These are phyloP conservation scores for Dasyprocta punctata DNA, from an alignment of 2,113 vertebrate species.

Conservation along the genomic window DNA sequence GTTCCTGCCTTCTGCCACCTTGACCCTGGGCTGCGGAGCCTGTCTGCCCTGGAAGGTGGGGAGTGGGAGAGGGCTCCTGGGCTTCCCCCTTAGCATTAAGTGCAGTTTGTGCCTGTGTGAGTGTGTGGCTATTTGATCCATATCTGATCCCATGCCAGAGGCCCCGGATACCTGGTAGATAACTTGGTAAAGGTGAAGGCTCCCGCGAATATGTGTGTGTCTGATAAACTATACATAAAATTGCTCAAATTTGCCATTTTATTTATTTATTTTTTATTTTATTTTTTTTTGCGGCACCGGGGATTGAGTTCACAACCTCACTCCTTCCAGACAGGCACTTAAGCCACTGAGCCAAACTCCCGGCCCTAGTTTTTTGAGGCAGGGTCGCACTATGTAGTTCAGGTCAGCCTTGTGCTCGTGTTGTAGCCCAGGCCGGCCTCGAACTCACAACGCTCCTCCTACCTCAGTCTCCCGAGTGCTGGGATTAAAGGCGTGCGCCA, in stretches of 20 bases:
- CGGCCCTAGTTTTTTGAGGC: too few relatives aligned
- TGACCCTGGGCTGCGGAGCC: not conserved
- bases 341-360: too few relatives aligned
- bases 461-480: too few relatives aligned
- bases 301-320: too few relatives aligned
- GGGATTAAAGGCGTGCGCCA: too few relatives aligned
- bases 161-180: not conserved
- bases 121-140: not conserved
- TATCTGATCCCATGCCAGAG: not conserved
- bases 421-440: too few relatives aligned
- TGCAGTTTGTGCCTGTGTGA: not conserved
- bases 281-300: too few relatives aligned
- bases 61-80: not conserved
- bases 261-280: too few relatives aligned
- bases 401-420: too few relatives aligned
- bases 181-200: not conserved
- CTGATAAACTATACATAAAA: not conserved
- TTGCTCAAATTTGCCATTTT: not conserved
- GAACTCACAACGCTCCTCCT: too few relatives aligned
- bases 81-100: not conserved
- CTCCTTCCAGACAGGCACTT: too few relatives aligned
- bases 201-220: not conserved
- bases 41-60: not conserved
- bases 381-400: too few relatives aligned
- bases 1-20: not conserved